Conservation (phyloP, 2,888 invertebrate species). For the Drosophila tanythrix region DNA sequence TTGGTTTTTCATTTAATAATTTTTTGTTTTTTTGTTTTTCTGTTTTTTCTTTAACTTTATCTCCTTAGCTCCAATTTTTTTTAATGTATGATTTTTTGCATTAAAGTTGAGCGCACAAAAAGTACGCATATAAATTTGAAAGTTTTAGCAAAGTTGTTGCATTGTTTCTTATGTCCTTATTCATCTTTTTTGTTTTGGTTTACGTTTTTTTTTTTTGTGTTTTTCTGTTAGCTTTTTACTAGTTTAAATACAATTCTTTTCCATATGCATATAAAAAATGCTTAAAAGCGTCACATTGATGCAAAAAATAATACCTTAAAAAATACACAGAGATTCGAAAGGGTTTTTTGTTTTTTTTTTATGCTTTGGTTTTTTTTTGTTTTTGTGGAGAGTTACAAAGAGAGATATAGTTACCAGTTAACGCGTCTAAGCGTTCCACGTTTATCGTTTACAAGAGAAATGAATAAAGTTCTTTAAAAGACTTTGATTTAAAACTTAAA, state of each 20-base stretch:
- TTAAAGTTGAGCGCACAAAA: slow-evolving; percentile 72
- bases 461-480: slow-evolving; percentile 81
- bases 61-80: slow-evolving; percentile 60
- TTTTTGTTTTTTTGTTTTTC: slow-evolving; percentile 51
- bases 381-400: slow-evolving; percentile 66
- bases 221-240: slow-evolving; percentile 52
- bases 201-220: slow-evolving; percentile 34
- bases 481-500: slow-evolving; percentile 80
- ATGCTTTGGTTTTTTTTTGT: slow-evolving; percentile 54
- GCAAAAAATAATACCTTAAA: slow-evolving; percentile 81
- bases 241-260: slow-evolving; percentile 68
- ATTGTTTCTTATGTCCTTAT: slow-evolving; percentile 35
- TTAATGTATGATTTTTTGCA: slow-evolving; percentile 76
- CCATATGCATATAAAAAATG: slow-evolving; percentile 72
- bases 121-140: slow-evolving; percentile 75
- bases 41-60: slow-evolving; percentile 39
- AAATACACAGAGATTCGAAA: slow-evolving; percentile 69
- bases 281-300: slow-evolving; percentile 78
- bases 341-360: slow-evolving; percentile 58
- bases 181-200: slow-evolving; percentile 35
- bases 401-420: slow-evolving; percentile 60
- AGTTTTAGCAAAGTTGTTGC: slow-evolving; percentile 67
- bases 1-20: slow-evolving; percentile 39
- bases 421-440: slow-evolving; percentile 54
- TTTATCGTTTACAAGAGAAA: slow-evolving; percentile 66